Conservation (phyloP, 2,113 vertebrate species). For the Lontra canadensis region DNA sequence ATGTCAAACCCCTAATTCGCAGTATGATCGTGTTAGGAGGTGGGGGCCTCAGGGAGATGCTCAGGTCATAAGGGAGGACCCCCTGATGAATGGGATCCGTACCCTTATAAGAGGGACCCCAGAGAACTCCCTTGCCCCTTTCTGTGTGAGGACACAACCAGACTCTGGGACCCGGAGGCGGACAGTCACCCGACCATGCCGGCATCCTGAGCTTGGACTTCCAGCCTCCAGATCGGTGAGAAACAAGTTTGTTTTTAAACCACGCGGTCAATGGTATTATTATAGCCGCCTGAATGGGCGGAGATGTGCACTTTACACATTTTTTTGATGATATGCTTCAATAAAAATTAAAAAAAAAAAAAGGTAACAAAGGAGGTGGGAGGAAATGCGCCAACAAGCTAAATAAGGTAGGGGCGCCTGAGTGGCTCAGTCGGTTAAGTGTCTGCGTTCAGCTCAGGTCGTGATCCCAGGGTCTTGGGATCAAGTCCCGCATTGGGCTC, state of each 20-base stretch:
- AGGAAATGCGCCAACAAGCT: fast-evolving
- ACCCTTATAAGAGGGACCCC: background rate
- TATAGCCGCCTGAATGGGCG: fast-evolving
- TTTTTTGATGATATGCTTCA: background rate
- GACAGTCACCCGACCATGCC: fast-evolving
- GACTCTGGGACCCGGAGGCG: background rate
- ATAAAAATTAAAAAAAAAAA: background rate
- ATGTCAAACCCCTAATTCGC: background rate
- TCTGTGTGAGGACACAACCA: no score
- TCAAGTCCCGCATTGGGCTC: no score
- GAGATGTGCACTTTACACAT: background rate
- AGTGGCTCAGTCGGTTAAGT: no score
- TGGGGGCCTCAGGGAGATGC: background rate
- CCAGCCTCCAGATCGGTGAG: background rate
- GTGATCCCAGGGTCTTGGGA: no score
- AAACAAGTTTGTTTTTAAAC: background rate
- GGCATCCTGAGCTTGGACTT: background rate
- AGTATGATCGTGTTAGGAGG: background rate
- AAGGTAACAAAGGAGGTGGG: background rate
- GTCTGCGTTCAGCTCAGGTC: no score
- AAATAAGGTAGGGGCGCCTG: background rate
- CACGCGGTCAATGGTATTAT: fast-evolving
- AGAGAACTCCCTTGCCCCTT: background rate
- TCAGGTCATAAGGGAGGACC: background rate
- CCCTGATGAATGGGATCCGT: fast-evolving